Evolutionary conservation across 2,888 invertebrate genomes (phyloP), one percentile per base, ranked within the genome.

Genomic region (Chymomyza caudatula): DNA sequence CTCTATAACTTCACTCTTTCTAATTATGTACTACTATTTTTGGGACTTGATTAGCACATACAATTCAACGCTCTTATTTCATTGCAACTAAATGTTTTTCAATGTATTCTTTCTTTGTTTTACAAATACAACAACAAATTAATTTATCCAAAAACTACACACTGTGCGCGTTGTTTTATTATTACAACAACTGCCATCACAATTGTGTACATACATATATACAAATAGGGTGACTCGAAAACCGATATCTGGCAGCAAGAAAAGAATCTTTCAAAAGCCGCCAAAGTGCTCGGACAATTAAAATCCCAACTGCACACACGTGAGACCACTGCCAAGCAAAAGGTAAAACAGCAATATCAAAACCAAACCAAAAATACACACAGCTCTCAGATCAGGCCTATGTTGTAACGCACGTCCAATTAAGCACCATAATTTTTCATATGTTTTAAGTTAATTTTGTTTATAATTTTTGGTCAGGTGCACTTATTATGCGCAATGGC

Each of bases 251-350:
- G 90, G 90, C 90, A 90, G 88, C 90, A 90, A 90, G 90, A 91
- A 90, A 91, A 91, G 89, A 91, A 91, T 87, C 90, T 91, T 86
- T 90, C 91, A 81, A 92, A 92, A 90, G 91, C 92, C 88, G 92
- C 91, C 85, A 92, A 92, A 90, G 90, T 92, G 88, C 90, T 92
- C 87, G 92, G 92, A 87, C 91, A 91, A 86, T 90, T 89, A 87
- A 91, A 91, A 88, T 90, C 90, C 70, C 91, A 91, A 83, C 90
- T 92, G 79, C 90, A 91, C 82, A 89, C 90, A 75, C 90, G 90
- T 83, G 90, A 90, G 87, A 90, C 90, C 76, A 88, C 90, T 75
- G 90, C 90, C 78, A 91, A 91, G 77, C 88, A 89, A 87, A 91
- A 91, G 90, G 90, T 91, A 91, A 90, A 75, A 78, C 63, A 70